phyloP scores from a whole-genome alignment of 2,888 invertebrate species.

The Acleris literana region DNA sequence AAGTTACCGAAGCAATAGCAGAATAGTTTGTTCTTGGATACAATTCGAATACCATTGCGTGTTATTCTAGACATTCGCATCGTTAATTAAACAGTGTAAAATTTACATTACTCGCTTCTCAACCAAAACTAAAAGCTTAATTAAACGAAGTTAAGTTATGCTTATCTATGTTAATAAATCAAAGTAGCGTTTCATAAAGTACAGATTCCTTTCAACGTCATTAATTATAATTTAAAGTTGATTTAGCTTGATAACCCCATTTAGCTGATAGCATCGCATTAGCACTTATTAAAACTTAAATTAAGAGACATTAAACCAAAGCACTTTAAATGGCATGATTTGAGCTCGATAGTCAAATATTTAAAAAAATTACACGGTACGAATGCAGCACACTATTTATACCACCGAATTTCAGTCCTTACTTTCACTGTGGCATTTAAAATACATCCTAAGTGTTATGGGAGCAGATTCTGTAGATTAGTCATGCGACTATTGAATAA shows the following conservation, averaged over 20 bases:
- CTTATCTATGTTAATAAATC: conserved; percentile 9
- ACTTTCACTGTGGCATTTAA: too few species aligned
- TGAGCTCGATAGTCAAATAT: background rate
- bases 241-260: conserved; percentile 21
- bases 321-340: conserved; percentile 11
- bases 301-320: background rate
- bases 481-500: too few species aligned
- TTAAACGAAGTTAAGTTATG: background rate
- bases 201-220: conserved; percentile 11
- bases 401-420: too few species aligned
- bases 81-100: background rate
- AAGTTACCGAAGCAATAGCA: conserved; percentile 2
- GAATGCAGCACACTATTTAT: too few species aligned
- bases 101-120: background rate
- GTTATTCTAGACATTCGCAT: background rate
- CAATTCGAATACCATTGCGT: background rate
- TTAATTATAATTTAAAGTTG: conserved; percentile 29
- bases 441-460: too few species aligned
- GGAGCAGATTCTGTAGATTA: too few species aligned
- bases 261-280: conserved; percentile 28
- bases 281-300: conserved; percentile 27
- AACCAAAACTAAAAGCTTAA: too few species aligned
- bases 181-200: conserved; percentile 13
- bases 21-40: background rate
- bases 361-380: background rate